These are phyloP conservation scores for Philypnodon macrostomus DNA, from an alignment of 2,797 vertebrate genomes.

Conservation along the genomic window DNA sequence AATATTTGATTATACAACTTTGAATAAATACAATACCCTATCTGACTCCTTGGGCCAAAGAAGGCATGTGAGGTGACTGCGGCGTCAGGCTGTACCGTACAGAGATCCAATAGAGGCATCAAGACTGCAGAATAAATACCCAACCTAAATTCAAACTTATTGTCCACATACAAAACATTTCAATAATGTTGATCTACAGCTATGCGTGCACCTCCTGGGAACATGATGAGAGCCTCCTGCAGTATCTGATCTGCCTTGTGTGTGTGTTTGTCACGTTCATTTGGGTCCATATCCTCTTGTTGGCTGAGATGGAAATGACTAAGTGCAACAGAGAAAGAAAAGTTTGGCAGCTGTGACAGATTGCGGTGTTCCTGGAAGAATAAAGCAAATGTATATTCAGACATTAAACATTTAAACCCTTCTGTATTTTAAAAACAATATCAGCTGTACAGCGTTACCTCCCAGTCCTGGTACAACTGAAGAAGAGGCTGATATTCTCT, in stretches of 20 bases:
- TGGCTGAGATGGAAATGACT: constrained; percentile 89
- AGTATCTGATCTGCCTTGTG: constrained; percentile 79
- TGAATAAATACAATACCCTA: constrained; percentile 76
- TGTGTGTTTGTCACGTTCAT: constrained; percentile 69
- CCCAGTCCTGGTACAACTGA: constrained; percentile 90
- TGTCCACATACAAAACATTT: constrained; percentile 1
- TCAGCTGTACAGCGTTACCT: constrained; percentile 84
- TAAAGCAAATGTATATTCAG: background rate
- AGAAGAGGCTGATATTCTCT: constrained; percentile 85
- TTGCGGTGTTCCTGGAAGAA: constrained; percentile 85
- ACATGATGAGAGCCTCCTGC: constrained; percentile 88
- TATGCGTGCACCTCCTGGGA: constrained; percentile 82
- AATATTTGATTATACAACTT: background rate
- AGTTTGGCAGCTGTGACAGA: constrained; percentile 95
- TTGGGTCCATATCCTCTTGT: constrained; percentile 79
- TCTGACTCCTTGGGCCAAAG: constrained; percentile 87
- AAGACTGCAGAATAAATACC: constrained; percentile 76
- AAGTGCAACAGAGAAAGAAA: constrained; percentile 90
- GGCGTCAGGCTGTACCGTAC: constrained; percentile 87
- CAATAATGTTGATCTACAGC: background rate
- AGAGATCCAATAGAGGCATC: constrained; percentile 87
- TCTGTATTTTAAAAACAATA: background rate
- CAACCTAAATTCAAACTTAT: constrained; percentile 11
- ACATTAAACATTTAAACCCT: background rate
- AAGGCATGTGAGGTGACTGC: constrained; percentile 83